Conservation (phyloP, 2,113 vertebrate genomes). For the Crocuta crocuta region DNA sequence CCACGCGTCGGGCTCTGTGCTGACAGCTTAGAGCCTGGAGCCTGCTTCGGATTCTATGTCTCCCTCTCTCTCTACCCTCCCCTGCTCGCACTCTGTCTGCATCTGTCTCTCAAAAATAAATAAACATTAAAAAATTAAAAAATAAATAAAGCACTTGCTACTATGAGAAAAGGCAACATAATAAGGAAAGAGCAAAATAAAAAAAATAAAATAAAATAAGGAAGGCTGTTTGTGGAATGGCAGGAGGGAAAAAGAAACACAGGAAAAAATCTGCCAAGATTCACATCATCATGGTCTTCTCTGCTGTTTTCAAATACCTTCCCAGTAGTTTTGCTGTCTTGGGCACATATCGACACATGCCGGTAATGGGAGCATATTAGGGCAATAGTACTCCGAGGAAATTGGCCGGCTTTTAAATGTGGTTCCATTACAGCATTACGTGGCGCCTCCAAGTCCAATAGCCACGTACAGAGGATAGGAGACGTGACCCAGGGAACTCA, state of each 20-base stretch:
- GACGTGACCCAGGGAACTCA: neutral
- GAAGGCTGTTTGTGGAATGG: neutral
- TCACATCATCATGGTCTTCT: neutral
- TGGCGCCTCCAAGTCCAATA: slow-evolving; percentile 46
- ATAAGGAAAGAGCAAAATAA: neutral
- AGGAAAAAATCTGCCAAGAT: neutral
- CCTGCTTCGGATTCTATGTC: too few relatives aligned
- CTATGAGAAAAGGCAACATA: neutral
- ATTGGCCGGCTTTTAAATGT: neutral
- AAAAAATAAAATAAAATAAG: neutral
- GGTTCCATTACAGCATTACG: slow-evolving; percentile 58
- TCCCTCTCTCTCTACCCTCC: too few relatives aligned
- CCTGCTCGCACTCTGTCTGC: too few relatives aligned
- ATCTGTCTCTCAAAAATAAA: too few relatives aligned
- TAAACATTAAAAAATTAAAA: too few relatives aligned
- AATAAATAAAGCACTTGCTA: neutral
- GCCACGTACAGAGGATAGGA: neutral
- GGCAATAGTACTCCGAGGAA: neutral
- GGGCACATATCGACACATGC: neutral
- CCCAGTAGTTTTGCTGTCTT: neutral
- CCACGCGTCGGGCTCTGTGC: too few relatives aligned
- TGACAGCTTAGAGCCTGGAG: too few relatives aligned
- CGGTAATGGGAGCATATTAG: slow-evolving; percentile 19
- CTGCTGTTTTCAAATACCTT: neutral
- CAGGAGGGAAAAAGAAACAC: neutral